These are phyloP conservation scores for Pherbina coryleti DNA, from an alignment of 2,888 invertebrate species.

Conservation along the genomic window DNA sequence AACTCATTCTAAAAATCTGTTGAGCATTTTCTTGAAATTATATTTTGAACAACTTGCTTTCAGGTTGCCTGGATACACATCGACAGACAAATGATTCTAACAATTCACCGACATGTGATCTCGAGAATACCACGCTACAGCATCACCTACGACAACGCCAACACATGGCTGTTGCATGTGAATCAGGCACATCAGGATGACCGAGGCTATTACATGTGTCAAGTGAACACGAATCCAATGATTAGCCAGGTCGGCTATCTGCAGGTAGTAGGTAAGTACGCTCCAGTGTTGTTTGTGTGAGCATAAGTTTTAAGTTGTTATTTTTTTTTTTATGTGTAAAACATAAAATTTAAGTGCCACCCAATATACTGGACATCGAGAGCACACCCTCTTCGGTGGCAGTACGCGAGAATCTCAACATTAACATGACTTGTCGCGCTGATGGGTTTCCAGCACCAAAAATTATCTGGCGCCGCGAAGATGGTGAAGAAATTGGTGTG, in stretches of 20 bases:
- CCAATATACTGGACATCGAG: constrained; percentile 90
- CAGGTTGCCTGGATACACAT: constrained; percentile 97
- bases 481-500: constrained; percentile 87
- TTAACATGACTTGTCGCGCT: constrained; percentile 90
- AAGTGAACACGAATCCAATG: constrained; percentile 91
- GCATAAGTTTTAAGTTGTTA: not conserved
- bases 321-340: not conserved
- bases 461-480: constrained; percentile 94
- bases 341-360: constrained; percentile 79
- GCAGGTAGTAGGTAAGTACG: constrained; percentile 87
- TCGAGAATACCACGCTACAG: constrained; percentile 91
- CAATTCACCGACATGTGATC: constrained; percentile 92
- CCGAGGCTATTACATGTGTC: constrained; percentile 78
- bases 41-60: not conserved
- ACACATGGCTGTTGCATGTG: constrained; percentile 92
- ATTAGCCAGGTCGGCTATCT: constrained; percentile 94
- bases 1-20: too few species aligned
- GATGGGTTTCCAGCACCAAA: constrained; percentile 92
- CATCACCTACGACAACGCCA: constrained; percentile 91
- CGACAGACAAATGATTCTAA: constrained; percentile 92
- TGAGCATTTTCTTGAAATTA: too few species aligned
- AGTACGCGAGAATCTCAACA: constrained; percentile 93
- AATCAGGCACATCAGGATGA: constrained; percentile 93
- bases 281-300: not conserved
- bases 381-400: constrained; percentile 93